phyloP scores from a whole-genome alignment of 2,888 invertebrate genomes.

The Drosophila phalerata region DNA sequence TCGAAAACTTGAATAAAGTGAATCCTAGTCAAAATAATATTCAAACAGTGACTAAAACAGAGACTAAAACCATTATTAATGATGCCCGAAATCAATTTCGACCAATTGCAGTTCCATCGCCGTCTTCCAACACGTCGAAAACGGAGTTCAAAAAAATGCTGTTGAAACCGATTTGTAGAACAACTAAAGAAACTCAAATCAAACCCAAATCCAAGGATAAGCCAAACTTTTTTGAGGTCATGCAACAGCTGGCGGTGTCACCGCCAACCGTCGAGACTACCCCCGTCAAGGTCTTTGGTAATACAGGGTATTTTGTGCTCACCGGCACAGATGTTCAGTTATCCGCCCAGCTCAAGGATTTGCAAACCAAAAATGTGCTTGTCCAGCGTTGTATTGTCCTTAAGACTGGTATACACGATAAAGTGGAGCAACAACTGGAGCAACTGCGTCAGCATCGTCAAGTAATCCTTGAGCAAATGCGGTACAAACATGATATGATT shows the following conservation, averaged over 20 bases:
- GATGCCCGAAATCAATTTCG: background rate
- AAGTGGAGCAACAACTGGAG: conserved; percentile 45
- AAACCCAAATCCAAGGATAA: background rate
- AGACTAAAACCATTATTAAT: background rate
- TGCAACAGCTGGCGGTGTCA: background rate
- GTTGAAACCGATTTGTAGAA: background rate
- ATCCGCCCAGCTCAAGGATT: conserved; percentile 30
- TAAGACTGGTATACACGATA: conserved; percentile 24
- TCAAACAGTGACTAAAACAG: background rate
- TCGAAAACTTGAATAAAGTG: conserved; percentile 5
- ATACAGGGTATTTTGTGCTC: conserved; percentile 59
- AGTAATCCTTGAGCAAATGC: conserved; percentile 43
- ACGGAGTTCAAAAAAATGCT: background rate
- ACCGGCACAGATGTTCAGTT: conserved; percentile 51
- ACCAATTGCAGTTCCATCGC: background rate
- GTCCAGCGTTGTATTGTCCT: conserved; percentile 22
- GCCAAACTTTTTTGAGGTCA: background rate
- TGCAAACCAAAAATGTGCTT: conserved; percentile 23
- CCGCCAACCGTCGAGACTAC: background rate
- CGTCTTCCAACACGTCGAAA: background rate
- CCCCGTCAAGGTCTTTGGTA: conserved; percentile 32
- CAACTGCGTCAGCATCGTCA: conserved; percentile 28
- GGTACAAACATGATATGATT: conserved; percentile 32
- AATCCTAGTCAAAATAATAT: background rate
- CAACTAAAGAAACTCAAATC: background rate